These are phyloP conservation scores for Teinopalpus imperialis DNA, from an alignment of 2,888 invertebrate species.

Conservation along the genomic window DNA sequence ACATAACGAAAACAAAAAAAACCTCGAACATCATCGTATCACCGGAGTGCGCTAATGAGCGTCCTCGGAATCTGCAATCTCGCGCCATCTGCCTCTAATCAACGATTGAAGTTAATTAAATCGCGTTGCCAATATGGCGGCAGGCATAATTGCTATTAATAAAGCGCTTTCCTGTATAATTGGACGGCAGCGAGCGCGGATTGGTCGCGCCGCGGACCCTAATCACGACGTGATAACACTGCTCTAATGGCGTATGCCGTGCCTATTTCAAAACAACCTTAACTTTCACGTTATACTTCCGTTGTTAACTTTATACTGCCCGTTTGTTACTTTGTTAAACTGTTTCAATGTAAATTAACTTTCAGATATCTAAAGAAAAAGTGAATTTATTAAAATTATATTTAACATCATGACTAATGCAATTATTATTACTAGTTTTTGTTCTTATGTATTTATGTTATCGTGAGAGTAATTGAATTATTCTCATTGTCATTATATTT, in stretches of 20 bases:
- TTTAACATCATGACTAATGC: no score
- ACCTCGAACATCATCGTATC: no score
- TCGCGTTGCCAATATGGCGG: conserved; percentile 79
- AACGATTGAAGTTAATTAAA: conserved; percentile 80
- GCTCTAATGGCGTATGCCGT: conserved; percentile 64
- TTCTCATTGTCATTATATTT: no score
- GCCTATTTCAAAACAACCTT: conserved; percentile 50
- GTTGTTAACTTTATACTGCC: conserved; percentile 6
- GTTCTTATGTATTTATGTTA: no score
- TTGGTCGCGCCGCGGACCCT: conserved; percentile 69
- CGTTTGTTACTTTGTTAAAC: no score
- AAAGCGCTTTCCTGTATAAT: conserved; percentile 80
- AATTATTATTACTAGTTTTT: no score
- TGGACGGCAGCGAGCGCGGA: conserved; percentile 68
- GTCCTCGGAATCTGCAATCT: conserved; percentile 62
- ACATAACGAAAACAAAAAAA: no score
- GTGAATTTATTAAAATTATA: no score
- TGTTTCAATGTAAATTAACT: no score
- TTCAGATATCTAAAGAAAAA: no score
- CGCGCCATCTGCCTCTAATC: conserved; percentile 79
- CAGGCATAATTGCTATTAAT: conserved; percentile 80
- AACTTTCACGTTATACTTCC: conserved; percentile 26
- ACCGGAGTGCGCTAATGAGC: conserved; percentile 64
- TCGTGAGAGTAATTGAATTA: no score
- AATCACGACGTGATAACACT: conserved; percentile 78